A percentile compares a stretch with the other conserved stretches of the same genome.
These are phyloP conservation scores for Misgurnus mizolepis DNA, from an alignment of 2,113 vertebrate genomes.

Conservation along the genomic window DNA sequence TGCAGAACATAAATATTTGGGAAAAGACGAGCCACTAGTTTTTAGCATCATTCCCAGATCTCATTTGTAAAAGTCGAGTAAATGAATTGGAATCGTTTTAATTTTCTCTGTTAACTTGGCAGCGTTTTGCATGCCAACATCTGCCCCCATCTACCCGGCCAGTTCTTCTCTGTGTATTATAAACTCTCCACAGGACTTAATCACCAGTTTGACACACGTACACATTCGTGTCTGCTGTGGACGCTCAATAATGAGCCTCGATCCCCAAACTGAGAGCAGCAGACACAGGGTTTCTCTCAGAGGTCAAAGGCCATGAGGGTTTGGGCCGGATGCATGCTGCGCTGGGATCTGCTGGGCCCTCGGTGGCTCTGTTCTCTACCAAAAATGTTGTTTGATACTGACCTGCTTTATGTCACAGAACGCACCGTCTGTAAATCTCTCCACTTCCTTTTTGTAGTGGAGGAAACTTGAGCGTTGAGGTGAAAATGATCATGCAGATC, in stretches of 20 bases:
- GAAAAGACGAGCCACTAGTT: too few species aligned
- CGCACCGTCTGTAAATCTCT: constrained; percentile 68
- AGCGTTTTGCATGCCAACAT: neutral
- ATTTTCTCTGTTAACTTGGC: too few species aligned
- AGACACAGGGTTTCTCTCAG: constrained; percentile 49
- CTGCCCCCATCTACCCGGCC: neutral
- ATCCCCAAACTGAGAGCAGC: constrained; percentile 57
- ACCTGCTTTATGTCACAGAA: constrained; percentile 64
- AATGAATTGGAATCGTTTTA: too few species aligned
- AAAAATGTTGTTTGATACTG: constrained; percentile 67
- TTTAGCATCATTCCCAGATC: too few species aligned
- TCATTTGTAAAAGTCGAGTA: too few species aligned
- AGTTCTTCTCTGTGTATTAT: neutral
- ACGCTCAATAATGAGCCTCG: constrained; percentile 46
- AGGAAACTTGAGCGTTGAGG: constrained; percentile 65
- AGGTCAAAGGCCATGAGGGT: constrained; percentile 60
- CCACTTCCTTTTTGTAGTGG: constrained; percentile 56
- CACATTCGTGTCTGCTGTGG: constrained; percentile 24
- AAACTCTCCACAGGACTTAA: constrained; percentile 35
- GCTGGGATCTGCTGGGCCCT: constrained; percentile 33
- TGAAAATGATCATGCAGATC: constrained; percentile 68
- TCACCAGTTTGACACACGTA: constrained; percentile 14
- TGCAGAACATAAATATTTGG: too few species aligned
- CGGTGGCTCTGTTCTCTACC: constrained; percentile 53
- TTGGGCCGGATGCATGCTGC: constrained; percentile 38